These are phyloP conservation scores for Phataginus tricuspis DNA, from an alignment of 2,797 vertebrate species.

Conservation along the genomic window DNA sequence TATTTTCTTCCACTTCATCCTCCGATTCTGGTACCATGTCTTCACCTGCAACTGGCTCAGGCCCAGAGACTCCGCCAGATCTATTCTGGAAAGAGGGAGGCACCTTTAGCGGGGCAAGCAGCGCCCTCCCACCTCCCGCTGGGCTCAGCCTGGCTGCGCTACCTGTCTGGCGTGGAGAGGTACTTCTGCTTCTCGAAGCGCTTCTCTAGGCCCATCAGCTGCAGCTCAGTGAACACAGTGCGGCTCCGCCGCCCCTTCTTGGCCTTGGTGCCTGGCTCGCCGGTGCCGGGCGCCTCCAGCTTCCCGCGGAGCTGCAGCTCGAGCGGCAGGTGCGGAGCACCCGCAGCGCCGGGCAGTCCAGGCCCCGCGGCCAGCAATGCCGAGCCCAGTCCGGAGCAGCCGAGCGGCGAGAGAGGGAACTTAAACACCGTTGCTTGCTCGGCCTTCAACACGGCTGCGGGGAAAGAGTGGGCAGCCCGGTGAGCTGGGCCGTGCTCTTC, in stretches of 20 bases:
- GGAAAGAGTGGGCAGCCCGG: slow-evolving; percentile 37
- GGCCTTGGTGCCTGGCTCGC: slow-evolving; percentile 90
- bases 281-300: slow-evolving; percentile 88
- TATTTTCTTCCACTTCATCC: slow-evolving; percentile 99
- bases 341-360: slow-evolving; percentile 90
- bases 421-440: slow-evolving; percentile 95
- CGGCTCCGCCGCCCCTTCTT: slow-evolving; percentile 98
- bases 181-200: slow-evolving; percentile 99
- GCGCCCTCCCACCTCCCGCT: background rate
- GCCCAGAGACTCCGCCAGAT: slow-evolving; percentile 97
- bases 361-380: slow-evolving; percentile 92
- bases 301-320: slow-evolving; percentile 97
- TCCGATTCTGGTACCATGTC: slow-evolving; percentile 99
- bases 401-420: slow-evolving; percentile 94
- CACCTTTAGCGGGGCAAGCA: slow-evolving; percentile 8
- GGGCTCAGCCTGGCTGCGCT: slow-evolving; percentile 20
- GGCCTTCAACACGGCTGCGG: slow-evolving; percentile 91
- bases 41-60: slow-evolving; percentile 99
- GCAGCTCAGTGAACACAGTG: slow-evolving; percentile 98
- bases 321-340: slow-evolving; percentile 93
- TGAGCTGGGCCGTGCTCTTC: background rate
- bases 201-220: slow-evolving; percentile 99
- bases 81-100: slow-evolving; percentile 91
- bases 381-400: slow-evolving; percentile 92
- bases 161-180: slow-evolving; percentile 98